Percentiles rank a stretch among this genome's conserved stretches.
Evolutionary conservation across 2,113 vertebrate genomes (phyloP).

Genomic region (Gallinago undulata): DNA sequence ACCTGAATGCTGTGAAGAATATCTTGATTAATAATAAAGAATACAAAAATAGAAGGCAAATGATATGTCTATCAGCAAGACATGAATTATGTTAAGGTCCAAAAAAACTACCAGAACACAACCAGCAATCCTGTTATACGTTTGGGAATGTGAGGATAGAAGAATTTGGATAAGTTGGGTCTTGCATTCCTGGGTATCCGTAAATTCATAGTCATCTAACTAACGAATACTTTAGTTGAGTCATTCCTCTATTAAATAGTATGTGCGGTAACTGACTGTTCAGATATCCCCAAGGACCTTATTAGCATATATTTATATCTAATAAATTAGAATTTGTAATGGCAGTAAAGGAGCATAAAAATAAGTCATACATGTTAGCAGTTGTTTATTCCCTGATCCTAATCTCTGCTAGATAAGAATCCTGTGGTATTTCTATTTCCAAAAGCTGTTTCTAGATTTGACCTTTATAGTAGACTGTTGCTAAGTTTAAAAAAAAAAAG

Average conservation of each 20-base stretch:
- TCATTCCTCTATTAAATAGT: background rate
- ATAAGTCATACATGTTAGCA: background rate
- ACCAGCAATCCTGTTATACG: background rate
- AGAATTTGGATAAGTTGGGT: background rate
- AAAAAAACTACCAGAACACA: background rate
- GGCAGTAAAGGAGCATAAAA: background rate
- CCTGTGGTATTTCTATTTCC: background rate
- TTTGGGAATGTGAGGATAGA: background rate
- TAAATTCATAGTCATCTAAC: background rate
- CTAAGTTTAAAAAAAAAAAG: background rate
- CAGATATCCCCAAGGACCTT: background rate
- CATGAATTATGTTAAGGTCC: background rate
- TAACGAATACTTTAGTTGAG: background rate
- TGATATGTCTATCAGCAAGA: background rate
- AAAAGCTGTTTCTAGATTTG: background rate
- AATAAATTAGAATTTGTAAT: background rate
- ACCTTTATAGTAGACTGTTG: background rate
- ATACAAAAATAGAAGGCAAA: background rate
- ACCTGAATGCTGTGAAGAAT: background rate
- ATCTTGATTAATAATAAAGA: background rate
- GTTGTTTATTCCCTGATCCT: background rate
- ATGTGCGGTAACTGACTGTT: background rate
- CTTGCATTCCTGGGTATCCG: background rate
- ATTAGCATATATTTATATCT: background rate
- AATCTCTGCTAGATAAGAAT: background rate